phyloP scores from a whole-genome alignment of 2,113 vertebrate species.

The Hystrix brachyura region DNA sequence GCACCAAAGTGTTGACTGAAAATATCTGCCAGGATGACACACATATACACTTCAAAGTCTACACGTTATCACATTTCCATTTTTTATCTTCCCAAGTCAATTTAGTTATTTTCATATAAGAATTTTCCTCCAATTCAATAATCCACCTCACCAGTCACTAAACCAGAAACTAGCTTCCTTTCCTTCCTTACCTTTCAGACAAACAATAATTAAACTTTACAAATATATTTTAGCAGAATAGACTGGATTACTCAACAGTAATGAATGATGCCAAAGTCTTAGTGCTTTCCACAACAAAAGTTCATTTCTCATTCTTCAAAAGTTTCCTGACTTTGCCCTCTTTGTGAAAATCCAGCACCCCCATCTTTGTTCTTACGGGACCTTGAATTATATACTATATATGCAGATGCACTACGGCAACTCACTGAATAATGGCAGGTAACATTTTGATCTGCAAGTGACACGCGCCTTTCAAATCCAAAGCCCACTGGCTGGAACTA shows the following conservation, averaged over 20 bases:
- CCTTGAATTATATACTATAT: background rate
- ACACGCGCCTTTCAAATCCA: background rate
- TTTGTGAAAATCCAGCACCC: background rate
- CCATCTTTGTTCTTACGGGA: background rate
- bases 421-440: background rate
- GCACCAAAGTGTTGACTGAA: background rate
- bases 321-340: background rate
- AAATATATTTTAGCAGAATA: background rate
- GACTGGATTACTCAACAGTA: background rate
- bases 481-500: background rate
- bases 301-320: background rate
- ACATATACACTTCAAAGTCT: background rate
- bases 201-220: background rate
- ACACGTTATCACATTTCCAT: background rate
- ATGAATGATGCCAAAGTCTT: background rate
- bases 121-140: background rate
- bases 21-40: background rate
- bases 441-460: slow-evolving; percentile 9
- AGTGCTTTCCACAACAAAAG: background rate
- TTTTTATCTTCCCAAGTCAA: background rate
- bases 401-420: background rate
- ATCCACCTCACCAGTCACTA: background rate
- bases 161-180: background rate
- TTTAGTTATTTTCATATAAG: background rate
- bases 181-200: background rate